A percentile compares a stretch with the other conserved stretches of the same genome.
Evolutionary conservation across 1,140 invertebrate species (phyloP).

Genomic region (Lutraria rhynchaena): DNA sequence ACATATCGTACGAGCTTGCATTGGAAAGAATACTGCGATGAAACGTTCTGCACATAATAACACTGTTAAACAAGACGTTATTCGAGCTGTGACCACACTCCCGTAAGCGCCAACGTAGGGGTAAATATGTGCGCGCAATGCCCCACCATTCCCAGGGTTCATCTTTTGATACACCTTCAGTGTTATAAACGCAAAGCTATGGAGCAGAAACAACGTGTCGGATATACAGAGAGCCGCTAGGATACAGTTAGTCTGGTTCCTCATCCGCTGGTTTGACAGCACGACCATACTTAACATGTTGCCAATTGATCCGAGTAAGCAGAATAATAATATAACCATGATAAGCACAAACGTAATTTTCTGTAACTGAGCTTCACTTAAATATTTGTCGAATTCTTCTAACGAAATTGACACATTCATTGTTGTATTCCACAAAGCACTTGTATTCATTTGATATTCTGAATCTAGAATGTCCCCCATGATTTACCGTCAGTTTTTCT

Average conservation of each 20-base stretch:
- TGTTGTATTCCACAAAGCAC: too few relatives aligned
- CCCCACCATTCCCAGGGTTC: constrained; percentile 62
- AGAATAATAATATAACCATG: constrained; percentile 67
- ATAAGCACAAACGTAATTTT: constrained; percentile 66
- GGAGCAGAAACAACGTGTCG: constrained; percentile 72
- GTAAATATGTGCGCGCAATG: constrained; percentile 64
- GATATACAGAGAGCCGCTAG: constrained; percentile 74
- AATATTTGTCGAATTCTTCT: neutral
- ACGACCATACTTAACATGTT: constrained; percentile 72
- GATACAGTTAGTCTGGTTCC: constrained; percentile 70
- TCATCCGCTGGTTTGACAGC: constrained; percentile 71
- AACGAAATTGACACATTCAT: too few relatives aligned
- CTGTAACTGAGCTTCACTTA: constrained; percentile 46
- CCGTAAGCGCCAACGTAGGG: constrained; percentile 72
- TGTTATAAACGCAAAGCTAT: constrained; percentile 69
- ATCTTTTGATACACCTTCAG: constrained; percentile 63
- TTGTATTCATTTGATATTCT: too few relatives aligned
- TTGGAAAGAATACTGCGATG: constrained; percentile 75
- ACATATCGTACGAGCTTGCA: constrained; percentile 72
- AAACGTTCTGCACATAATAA: constrained; percentile 74
- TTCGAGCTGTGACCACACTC: constrained; percentile 73
- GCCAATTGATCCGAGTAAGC: constrained; percentile 71
- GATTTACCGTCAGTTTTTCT: too few relatives aligned
- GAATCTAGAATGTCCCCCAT: too few relatives aligned
- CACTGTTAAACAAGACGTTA: constrained; percentile 73